A percentile compares a stretch with the other conserved stretches of the same genome.
These are phyloP conservation scores for Sebastes dallii DNA, from an alignment of 2,797 vertebrate species.

Conservation along the genomic window DNA sequence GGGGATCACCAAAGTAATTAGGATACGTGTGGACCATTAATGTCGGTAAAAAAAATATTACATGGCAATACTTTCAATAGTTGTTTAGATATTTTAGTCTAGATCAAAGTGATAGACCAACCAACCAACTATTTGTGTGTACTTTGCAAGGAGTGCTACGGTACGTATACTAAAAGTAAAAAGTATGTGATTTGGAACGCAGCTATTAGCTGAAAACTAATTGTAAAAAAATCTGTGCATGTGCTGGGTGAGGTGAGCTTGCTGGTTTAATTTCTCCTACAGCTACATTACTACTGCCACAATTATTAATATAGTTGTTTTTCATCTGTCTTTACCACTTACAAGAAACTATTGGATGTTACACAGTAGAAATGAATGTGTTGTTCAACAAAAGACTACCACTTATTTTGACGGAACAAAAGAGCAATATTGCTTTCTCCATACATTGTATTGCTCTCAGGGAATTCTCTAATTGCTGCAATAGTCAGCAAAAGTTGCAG, in stretches of 20 bases:
- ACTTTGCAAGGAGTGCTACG: no score
- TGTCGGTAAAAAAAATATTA: background rate
- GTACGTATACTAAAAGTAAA: no score
- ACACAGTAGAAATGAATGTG: background rate
- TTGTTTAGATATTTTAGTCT: background rate
- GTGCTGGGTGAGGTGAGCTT: background rate
- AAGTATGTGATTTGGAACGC: no score
- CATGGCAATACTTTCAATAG: background rate
- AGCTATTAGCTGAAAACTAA: background rate
- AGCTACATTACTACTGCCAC: background rate
- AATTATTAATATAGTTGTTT: background rate
- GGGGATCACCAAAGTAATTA: background rate
- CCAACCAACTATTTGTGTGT: background rate
- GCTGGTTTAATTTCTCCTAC: background rate
- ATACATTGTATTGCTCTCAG: background rate
- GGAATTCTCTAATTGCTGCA: constrained; percentile 3
- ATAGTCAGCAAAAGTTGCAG: background rate
- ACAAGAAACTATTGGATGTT: background rate
- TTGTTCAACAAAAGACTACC: background rate
- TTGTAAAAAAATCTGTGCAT: no score
- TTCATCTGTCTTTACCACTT: background rate
- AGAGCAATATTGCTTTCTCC: background rate
- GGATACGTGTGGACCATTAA: background rate
- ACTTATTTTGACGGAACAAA: background rate
- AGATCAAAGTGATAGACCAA: background rate